Evolutionary conservation across 1,140 invertebrate genomes (phyloP).

Genomic region (Hyposmocoma kahamanoa): DNA sequence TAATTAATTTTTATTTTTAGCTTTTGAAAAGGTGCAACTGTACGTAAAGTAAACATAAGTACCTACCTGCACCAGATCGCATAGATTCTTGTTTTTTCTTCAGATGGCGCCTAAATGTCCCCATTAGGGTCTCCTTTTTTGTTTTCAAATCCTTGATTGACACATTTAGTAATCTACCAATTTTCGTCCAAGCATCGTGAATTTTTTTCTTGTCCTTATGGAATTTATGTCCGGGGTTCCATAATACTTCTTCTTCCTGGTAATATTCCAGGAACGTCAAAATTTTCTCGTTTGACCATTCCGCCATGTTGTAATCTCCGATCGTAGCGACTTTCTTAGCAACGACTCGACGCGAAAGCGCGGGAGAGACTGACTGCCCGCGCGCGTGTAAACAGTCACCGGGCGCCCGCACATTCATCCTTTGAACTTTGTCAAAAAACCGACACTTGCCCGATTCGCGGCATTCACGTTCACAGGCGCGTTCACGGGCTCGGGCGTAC

Average conservation of each 20-base stretch:
- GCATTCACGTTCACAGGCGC: slow-evolving; percentile 12
- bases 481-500: slow-evolving; percentile 16
- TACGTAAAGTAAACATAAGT: no score
- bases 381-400: slow-evolving; percentile 7
- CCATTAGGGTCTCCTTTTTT: slow-evolving; percentile 20
- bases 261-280: slow-evolving; percentile 13
- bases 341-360: slow-evolving; percentile 8
- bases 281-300: slow-evolving; percentile 15
- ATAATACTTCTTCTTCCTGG: slow-evolving; percentile 10
- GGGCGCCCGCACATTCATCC: slow-evolving; percentile 15
- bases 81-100: slow-evolving; percentile 17
- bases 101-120: slow-evolving; percentile 13
- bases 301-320: slow-evolving; percentile 4
- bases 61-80: slow-evolving; percentile 16
- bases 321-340: not conserved
- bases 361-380: slow-evolving; percentile 9
- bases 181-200: slow-evolving; percentile 16
- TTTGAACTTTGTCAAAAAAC: slow-evolving; percentile 18
- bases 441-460: slow-evolving; percentile 16
- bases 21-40: no score
- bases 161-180: slow-evolving; percentile 4
- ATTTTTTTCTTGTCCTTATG: slow-evolving; percentile 20
- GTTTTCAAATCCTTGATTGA: slow-evolving; percentile 15
- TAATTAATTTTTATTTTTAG: no score
- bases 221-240: slow-evolving; percentile 12